Conservation (phyloP, 2,888 invertebrate species). For the Bellardia pandia region DNA sequence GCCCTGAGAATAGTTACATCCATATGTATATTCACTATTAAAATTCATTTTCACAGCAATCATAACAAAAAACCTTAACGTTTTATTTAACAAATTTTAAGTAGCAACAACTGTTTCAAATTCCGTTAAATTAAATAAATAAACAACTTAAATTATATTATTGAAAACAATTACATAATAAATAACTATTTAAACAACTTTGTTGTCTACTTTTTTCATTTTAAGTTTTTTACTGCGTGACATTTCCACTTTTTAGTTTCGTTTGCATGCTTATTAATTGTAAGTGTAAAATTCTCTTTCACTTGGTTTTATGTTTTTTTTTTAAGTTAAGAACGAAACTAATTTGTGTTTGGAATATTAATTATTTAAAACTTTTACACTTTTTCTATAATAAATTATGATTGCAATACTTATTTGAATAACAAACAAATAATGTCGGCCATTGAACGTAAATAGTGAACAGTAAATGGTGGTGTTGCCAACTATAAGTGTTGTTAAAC, state of each 20-base stretch:
- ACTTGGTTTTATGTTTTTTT: conserved; percentile 17
- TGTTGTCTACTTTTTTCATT: not conserved
- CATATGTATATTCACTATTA: too few relatives aligned
- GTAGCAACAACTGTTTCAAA: not conserved
- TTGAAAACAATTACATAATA: conserved; percentile 19
- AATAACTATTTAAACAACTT: not conserved
- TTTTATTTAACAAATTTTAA: not conserved
- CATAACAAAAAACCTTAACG: too few relatives aligned
- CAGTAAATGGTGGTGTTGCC: not conserved
- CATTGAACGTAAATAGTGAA: conserved; percentile 6
- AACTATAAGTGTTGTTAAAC: not conserved
- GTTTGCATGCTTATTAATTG: not conserved
- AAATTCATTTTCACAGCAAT: too few relatives aligned
- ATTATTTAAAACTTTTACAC: conserved; percentile 47
- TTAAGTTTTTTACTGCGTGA: conserved; percentile 25
- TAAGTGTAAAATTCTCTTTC: conserved; percentile 27
- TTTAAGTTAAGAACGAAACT: conserved; percentile 38
- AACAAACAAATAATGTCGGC: conserved; percentile 2
- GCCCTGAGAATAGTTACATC: too few relatives aligned
- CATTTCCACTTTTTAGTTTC: conserved; percentile 37
- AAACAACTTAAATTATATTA: not conserved
- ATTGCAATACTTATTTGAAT: conserved; percentile 33
- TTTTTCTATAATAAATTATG: conserved; percentile 39
- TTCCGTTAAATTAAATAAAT: not conserved
- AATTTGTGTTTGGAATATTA: conserved; percentile 54